These are phyloP conservation scores for Panagrolaimus sp. DNA, from an alignment of 1,140 invertebrate species.

Conservation along the genomic window DNA sequence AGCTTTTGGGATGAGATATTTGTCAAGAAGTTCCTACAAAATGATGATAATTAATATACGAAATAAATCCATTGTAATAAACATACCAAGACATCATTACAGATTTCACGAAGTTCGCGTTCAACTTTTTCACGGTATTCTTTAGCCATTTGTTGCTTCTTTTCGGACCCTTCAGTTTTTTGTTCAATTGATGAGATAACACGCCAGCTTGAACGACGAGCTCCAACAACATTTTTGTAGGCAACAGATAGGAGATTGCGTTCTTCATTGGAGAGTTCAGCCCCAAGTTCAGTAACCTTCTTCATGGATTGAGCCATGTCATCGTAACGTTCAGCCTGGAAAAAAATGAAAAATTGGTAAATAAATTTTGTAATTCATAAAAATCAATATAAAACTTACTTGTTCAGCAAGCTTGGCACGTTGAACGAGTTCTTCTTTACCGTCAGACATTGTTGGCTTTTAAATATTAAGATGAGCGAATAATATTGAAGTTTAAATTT, in stretches of 20 bases:
- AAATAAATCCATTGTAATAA: slow-evolving; percentile 65
- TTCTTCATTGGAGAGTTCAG: slow-evolving; percentile 88
- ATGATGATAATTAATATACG: slow-evolving; percentile 64
- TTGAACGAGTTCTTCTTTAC: slow-evolving; percentile 97
- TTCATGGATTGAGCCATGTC: slow-evolving; percentile 82
- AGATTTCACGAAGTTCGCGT: slow-evolving; percentile 94
- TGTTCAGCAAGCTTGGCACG: slow-evolving; percentile 98
- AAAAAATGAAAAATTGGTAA: slow-evolving; percentile 65
- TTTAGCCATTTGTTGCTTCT: slow-evolving; percentile 95
- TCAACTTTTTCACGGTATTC: slow-evolving; percentile 97
- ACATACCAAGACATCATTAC: slow-evolving; percentile 79
- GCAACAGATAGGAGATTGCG: slow-evolving; percentile 93
- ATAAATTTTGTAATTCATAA: slow-evolving; percentile 77
- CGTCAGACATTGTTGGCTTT: slow-evolving; percentile 58
- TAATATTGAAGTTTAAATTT: slow-evolving; percentile 1
- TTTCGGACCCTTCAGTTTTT: slow-evolving; percentile 85
- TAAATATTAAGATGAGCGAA: neutral
- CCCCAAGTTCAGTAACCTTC: slow-evolving; percentile 80
- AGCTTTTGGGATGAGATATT: slow-evolving; percentile 91
- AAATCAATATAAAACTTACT: slow-evolving; percentile 63
- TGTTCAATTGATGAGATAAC: slow-evolving; percentile 98
- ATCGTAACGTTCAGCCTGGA: slow-evolving; percentile 63
- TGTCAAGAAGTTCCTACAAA: slow-evolving; percentile 75
- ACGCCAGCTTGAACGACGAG: slow-evolving; percentile 90
- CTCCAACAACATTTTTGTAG: slow-evolving; percentile 98